Base-by-base conservation (phyloP, 2,113 vertebrate genomes). In the Xiphophorus hellerii region DNA sequence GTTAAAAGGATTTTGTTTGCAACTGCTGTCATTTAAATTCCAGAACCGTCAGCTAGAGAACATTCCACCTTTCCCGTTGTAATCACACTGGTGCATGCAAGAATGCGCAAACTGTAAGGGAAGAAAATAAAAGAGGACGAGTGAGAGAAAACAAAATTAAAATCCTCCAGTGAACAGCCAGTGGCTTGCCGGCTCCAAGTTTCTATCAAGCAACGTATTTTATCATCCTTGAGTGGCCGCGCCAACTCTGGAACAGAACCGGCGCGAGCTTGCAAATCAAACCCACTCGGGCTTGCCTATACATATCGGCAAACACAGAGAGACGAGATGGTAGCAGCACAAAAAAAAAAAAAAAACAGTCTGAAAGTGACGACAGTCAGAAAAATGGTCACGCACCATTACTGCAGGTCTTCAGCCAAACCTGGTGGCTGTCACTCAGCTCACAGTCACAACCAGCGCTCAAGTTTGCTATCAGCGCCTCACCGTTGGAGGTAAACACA, bases 181-280 rank as follows among this genome's bases (percentile, higher is more conserved):
- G 61, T 71, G 37, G 88, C 84, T 84, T 84, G 37, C 29, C 29
- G 68, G 84, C 81, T 90, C 74, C 68, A 48, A 79, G 74, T 87
- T 71, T 54, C 71, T 73, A 82, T 84, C 89, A 73, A 76, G 80
- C 80, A 62, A 65, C 78, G 81, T 80, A 84, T 81, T 93, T 90
- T 86, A 92, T 93, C 92, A 92, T 89, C 82, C 82, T 84, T 81
- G 87, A 91, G 85, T 86, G 77, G 87, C 78, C 61, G 78, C 35
- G 35, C 61, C 87, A 84, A 71, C 42, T 64, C 84, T 68, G 82
- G 84, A 82, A 83, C 78, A 73, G 66, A 83, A 87, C 71, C 60
- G 71, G 73, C 68, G 82, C 31, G 71, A 87, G 83, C 74, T 85
- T 86, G 74, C 85, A 92, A 91, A 89, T 93, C 85, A 89, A 89